These are phyloP conservation scores for Thysanoteuthis rhombus DNA, from an alignment of 2,888 invertebrate species.

Conservation along the genomic window DNA sequence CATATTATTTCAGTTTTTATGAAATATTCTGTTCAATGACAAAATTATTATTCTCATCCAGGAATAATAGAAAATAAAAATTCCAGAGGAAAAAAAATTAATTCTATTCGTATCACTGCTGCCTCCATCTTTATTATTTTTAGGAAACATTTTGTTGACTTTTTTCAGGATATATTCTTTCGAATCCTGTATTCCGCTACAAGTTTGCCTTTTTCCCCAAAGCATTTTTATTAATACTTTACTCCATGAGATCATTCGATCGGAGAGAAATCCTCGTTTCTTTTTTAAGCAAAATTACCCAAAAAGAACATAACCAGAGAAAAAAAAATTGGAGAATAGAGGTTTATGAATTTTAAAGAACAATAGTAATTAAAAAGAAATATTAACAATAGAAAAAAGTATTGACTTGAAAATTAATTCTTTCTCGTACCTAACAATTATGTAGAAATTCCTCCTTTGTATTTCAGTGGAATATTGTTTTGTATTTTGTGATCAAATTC, in stretches of 20 bases:
- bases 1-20: neutral
- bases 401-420: neutral
- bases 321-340: neutral
- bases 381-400: neutral
- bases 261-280: neutral
- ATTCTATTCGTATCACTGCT: neutral
- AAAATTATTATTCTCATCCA: too few relatives aligned
- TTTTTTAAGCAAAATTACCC: neutral
- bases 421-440: neutral
- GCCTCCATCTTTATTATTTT: neutral
- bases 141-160: neutral
- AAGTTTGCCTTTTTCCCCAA: neutral
- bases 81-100: neutral
- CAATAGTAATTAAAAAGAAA: neutral
- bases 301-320: neutral
- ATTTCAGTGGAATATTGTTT: neutral
- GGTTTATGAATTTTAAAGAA: neutral
- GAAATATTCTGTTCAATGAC: neutral
- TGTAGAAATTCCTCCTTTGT: neutral
- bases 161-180: neutral
- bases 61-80: neutral
- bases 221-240: neutral
- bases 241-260: neutral
- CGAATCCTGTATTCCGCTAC: neutral
- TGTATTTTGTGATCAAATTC: neutral